These are phyloP conservation scores for Limonius californicus DNA, from an alignment of 1,140 invertebrate species.

Conservation along the genomic window DNA sequence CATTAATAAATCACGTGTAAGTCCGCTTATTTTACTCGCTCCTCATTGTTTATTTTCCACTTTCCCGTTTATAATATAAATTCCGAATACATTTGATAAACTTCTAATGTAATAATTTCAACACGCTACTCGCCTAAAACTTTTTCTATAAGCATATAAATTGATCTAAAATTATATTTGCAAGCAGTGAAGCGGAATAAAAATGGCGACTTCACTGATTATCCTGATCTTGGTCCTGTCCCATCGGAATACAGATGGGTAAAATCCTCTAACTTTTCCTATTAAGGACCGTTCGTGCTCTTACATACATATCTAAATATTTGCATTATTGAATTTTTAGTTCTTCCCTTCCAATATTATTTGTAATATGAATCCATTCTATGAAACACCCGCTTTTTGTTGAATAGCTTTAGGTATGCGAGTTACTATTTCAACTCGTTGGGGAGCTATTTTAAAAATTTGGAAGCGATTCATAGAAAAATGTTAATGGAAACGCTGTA, in stretches of 20 bases:
- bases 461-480: too few relatives aligned
- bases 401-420: neutral
- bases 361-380: neutral
- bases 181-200: slow-evolving; percentile 1
- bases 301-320: slow-evolving; percentile 9
- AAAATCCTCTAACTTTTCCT: slow-evolving; percentile 7
- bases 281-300: slow-evolving; percentile 5
- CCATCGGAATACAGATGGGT: slow-evolving; percentile 6
- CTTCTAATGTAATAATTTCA: neutral
- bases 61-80: neutral
- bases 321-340: slow-evolving; percentile 15
- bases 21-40: too few relatives aligned
- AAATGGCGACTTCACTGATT: slow-evolving; percentile 8
- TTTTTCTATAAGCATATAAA: slow-evolving; percentile 3
- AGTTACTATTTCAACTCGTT: neutral
- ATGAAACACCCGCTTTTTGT: neutral
- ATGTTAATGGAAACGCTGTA: neutral
- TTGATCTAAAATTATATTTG: slow-evolving; percentile 13
- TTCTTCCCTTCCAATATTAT: slow-evolving; percentile 2
- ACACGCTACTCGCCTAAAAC: neutral
- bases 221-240: slow-evolving; percentile 2
- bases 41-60: too few relatives aligned
- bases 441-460: too few relatives aligned
- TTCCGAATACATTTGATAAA: neutral
- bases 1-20: too few relatives aligned